A percentile compares a stretch with the other conserved stretches of the same genome.
Evolutionary conservation across 2,888 invertebrate genomes (phyloP).

Genomic region (Hypsopygia costalis): DNA sequence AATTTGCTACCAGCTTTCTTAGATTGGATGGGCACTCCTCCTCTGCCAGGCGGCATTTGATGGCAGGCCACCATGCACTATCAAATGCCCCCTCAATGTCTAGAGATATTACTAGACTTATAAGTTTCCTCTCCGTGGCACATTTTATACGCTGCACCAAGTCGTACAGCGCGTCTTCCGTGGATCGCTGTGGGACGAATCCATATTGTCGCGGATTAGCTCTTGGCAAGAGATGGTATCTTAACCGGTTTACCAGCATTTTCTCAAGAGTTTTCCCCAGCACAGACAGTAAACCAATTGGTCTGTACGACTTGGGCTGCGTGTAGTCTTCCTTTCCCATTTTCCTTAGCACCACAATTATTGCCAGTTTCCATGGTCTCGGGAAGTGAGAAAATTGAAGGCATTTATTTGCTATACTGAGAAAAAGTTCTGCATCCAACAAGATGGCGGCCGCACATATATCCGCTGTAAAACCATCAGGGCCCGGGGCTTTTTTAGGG

Average conservation of each 20-base stretch:
- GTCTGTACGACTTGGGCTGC: background rate
- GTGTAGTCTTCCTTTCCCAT: background rate
- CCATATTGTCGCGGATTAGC: background rate
- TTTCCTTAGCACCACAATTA: background rate
- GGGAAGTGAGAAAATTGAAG: background rate
- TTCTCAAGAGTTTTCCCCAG: background rate
- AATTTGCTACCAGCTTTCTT: background rate
- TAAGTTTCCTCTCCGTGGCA: no score
- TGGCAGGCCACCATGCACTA: background rate
- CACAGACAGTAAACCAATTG: background rate
- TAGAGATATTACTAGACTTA: background rate
- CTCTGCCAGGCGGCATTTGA: background rate
- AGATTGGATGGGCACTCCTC: background rate
- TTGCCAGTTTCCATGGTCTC: background rate
- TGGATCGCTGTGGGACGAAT: background rate
- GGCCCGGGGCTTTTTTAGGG: slow-evolving; percentile 17
- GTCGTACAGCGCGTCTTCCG: background rate
- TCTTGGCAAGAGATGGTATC: background rate
- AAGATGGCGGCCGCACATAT: slow-evolving; percentile 7
- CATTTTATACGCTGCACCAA: background rate
- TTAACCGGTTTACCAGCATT: background rate
- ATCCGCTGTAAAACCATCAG: slow-evolving; percentile 16
- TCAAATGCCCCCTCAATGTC: background rate
- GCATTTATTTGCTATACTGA: background rate
- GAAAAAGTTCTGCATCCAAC: background rate